These are phyloP conservation scores for Polydrusus cervinus DNA, from an alignment of 2,888 invertebrate species.

Conservation along the genomic window DNA sequence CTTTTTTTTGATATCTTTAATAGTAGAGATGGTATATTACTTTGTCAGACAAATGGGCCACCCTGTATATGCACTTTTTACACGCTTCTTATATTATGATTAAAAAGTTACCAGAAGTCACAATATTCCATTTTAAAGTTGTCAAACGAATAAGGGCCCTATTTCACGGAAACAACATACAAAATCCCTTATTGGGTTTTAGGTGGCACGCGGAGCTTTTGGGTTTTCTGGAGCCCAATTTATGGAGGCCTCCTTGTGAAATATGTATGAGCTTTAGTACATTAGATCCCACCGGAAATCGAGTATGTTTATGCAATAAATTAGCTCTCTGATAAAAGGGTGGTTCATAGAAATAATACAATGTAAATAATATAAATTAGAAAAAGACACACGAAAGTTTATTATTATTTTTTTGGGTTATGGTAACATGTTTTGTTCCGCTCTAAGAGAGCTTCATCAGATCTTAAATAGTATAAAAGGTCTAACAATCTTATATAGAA, in stretches of 20 bases:
- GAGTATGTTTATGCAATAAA: slow-evolving; percentile 13
- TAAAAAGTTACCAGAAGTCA: background rate
- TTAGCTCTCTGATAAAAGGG: slow-evolving; percentile 11
- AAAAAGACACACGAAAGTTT: no score
- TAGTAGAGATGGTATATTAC: no score
- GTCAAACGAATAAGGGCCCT: background rate
- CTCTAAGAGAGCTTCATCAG: no score
- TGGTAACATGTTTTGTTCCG: no score
- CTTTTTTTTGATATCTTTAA: no score
- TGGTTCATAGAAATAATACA: background rate
- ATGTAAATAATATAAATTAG: no score
- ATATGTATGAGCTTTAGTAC: slow-evolving; percentile 21
- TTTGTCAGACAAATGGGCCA: no score
- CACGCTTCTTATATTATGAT: no score
- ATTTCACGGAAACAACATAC: background rate
- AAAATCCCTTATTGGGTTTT: slow-evolving; percentile 9
- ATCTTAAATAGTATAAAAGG: no score
- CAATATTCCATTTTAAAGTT: background rate
- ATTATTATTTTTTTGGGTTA: no score
- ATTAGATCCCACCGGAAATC: slow-evolving; percentile 15
- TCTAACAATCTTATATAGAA: no score
- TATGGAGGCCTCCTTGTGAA: slow-evolving; percentile 19
- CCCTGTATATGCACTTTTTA: background rate
- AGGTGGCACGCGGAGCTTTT: slow-evolving; percentile 4
- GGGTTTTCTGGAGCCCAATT: slow-evolving; percentile 20